phyloP scores from a whole-genome alignment of 2,113 vertebrate species.

The Glaucidium brasilianum region DNA sequence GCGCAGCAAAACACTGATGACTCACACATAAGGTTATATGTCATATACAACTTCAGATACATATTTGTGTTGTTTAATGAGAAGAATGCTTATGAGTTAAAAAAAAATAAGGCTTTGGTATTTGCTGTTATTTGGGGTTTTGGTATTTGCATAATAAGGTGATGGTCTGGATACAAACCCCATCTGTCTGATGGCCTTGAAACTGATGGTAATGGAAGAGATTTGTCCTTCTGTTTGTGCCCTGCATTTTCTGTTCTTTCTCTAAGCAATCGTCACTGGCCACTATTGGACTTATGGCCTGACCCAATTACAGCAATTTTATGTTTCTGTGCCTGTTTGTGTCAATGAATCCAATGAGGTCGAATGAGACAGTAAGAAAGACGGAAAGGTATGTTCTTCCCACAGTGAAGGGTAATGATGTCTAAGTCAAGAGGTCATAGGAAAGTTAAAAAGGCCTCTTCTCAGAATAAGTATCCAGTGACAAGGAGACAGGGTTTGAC shows the following conservation, averaged over 20 bases:
- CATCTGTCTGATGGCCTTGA: background rate
- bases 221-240: background rate
- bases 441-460: slow-evolving; percentile 35
- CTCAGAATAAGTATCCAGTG: slow-evolving; percentile 33
- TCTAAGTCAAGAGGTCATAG: slow-evolving; percentile 55
- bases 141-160: background rate
- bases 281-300: slow-evolving; percentile 57
- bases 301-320: slow-evolving; percentile 57
- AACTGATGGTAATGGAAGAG: background rate
- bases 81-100: background rate
- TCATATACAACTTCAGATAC: background rate
- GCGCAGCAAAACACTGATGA: background rate
- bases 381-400: slow-evolving; percentile 57
- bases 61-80: background rate
- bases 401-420: slow-evolving; percentile 21
- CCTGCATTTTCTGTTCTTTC: slow-evolving; percentile 10
- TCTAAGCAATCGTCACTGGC: background rate
- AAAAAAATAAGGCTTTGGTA: background rate
- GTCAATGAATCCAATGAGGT: slow-evolving; percentile 26
- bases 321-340: slow-evolving; percentile 54
- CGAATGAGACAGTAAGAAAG: slow-evolving; percentile 39
- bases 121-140: background rate
- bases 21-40: background rate
- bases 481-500: background rate
- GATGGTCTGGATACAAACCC: background rate